Evolutionary conservation across 1,140 invertebrate species (phyloP).

Genomic region (Drosophila santomea): DNA sequence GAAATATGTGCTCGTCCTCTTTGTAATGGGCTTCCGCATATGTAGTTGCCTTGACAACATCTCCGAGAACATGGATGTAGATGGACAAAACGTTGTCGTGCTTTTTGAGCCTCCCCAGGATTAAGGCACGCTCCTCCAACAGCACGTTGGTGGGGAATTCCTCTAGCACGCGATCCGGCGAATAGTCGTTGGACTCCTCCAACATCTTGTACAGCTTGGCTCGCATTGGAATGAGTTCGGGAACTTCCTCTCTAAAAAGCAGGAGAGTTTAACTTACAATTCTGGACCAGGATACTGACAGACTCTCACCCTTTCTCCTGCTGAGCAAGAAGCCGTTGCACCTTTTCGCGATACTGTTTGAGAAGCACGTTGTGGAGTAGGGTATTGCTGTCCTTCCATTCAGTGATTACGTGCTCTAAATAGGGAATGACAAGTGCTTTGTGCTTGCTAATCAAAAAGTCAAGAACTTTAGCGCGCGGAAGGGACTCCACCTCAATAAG

Average conservation of each 20-base stretch:
- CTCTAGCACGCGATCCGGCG: conserved; percentile 93
- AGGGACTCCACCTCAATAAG: conserved; percentile 94
- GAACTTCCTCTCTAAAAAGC: conserved; percentile 29
- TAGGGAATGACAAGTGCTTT: conserved; percentile 95
- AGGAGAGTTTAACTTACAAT: neutral
- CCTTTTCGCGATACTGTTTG: conserved; percentile 92
- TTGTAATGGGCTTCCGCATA: conserved; percentile 92
- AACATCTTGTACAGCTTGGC: conserved; percentile 94
- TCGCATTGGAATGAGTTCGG: conserved; percentile 43
- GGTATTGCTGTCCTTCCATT: conserved; percentile 94
- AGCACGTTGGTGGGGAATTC: conserved; percentile 95
- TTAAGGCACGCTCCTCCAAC: conserved; percentile 96
- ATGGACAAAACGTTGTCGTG: conserved; percentile 96
- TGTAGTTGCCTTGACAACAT: conserved; percentile 91
- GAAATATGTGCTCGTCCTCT: conserved; percentile 88
- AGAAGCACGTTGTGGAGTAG: conserved; percentile 96
- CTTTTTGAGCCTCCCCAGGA: conserved; percentile 95
- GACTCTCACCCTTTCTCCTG: conserved; percentile 39
- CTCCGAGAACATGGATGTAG: conserved; percentile 93
- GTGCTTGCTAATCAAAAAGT: conserved; percentile 94
- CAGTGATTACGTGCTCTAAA: conserved; percentile 96
- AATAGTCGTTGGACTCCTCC: conserved; percentile 92
- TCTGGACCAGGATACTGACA: neutral
- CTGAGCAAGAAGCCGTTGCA: conserved; percentile 51
- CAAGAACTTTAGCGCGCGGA: conserved; percentile 94